Base-by-base conservation (phyloP, 2,797 vertebrate species). In the Eospalax fontanierii region DNA sequence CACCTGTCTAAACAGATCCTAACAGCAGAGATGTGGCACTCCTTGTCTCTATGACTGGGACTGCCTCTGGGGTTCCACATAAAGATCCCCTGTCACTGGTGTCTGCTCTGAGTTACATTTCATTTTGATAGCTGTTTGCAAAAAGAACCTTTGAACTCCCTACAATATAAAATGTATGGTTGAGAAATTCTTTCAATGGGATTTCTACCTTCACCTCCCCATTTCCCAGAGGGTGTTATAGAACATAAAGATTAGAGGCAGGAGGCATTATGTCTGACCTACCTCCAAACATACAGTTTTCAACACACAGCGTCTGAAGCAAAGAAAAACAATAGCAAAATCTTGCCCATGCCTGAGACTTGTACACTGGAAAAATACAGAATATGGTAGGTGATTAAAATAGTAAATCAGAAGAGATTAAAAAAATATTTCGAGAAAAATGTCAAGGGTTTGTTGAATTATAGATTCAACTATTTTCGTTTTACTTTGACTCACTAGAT, bases 81-180 rank as follows among this genome's bases (percentile, higher is more conserved):
- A 86, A 94, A 82, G 61, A 63, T 33, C 9, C 30, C 6, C 11
- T 70, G 28, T 80, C 81, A 35, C 11, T 73, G 38, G 35, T 57
- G 11, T 81, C 84, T 84, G 2, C 61, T 89, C 63, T 61, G 28
- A 46, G 65, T 40, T 88, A 24, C 50, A 6, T 54, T 92, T 88
- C 68, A 54, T 89, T 87, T 84, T 80, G 38, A 73, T 54, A 87
- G 46, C 57, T 68, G 50, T 83, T 84, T 89, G 33, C 35, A 63
- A 22, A 61, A 85, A 57, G 43, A 46, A 40, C n/a, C 74, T 94
- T 87, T 92, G 79, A 94, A 81, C 61, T 38, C 73, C 35, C 46
- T 35, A 26, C 6, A 12, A 4, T 43, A 2, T 65, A 57, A 74
- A 71, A 88, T 19, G 11, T 54, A 63, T 61, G 65, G 43, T 35